Percentiles rank a stretch among this genome's conserved stretches.
Evolutionary conservation across 2,888 invertebrate species (phyloP).

Genomic region (Chironomus riparius): DNA sequence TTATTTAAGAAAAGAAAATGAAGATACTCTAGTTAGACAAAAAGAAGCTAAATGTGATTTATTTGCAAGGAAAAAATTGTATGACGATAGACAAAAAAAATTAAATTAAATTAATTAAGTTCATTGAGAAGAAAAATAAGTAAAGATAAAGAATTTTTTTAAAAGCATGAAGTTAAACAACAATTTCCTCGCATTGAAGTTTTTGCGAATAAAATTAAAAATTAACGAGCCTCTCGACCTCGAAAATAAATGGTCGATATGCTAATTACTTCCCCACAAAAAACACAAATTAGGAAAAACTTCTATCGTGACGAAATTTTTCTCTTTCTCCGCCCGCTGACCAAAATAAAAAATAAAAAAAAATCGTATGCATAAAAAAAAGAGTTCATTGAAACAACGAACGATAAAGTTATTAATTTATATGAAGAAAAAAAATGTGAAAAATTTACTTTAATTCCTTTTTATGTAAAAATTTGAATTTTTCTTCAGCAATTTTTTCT

Average conservation of each 20-base stretch:
- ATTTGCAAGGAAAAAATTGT: background rate
- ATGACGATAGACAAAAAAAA: background rate
- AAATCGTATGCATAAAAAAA: background rate
- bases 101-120: background rate
- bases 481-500: no score
- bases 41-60: conserved; percentile 26
- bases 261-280: conserved; percentile 9
- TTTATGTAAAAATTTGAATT: no score
- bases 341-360: background rate
- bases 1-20: conserved; percentile 9
- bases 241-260: background rate
- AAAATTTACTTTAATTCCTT: background rate
- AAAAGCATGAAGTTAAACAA: background rate
- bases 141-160: background rate
- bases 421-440: background rate
- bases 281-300: background rate
- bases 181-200: background rate
- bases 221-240: background rate
- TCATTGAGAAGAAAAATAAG: background rate
- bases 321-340: background rate
- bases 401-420: background rate
- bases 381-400: background rate
- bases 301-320: conserved; percentile 16
- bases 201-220: background rate
- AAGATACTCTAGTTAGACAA: conserved; percentile 16